Evolutionary conservation across 1,140 invertebrate genomes (phyloP), one percentile per base, ranked within the genome.

Genomic region (Achroia grisella): DNA sequence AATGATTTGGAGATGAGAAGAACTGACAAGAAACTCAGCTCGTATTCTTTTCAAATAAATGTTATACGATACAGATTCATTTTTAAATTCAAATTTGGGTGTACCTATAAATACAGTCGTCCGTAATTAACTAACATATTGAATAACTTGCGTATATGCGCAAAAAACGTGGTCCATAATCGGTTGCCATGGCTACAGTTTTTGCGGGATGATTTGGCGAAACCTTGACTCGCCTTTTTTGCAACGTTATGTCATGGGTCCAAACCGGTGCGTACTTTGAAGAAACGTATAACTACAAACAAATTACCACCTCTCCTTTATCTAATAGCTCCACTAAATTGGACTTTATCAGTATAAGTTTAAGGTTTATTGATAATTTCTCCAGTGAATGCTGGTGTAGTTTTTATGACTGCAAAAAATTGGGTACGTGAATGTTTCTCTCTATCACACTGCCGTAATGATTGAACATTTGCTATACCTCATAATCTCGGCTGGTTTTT

Each of bases 191-290:
- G 61, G 55, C 29, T 40, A 58, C 56, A n/a, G 34, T 46, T 42
- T 56, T 56, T 52, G 48, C 45, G 14, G 33, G 11, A 14, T 31
- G 12, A 34, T 31, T 41, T 45, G 33, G 34, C 23, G 17, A 39
- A 42, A 42, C 44, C 44, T 47, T 53, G 50, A 41, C 31, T 56
- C 39, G 40, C 52, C 63, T 23, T 23, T 66, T 67, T 63, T 67
- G 57, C 44, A 29, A 44, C 57, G 53, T 67, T 67, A 67, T 67
- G 61, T 67, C 64, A 67, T 53, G 44, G 35, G 36, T 23, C 17
- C 17, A 23, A 23, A 33, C 48, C 42, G 35, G 32, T 48, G 41
- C 44, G 33, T 53, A 41, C 36, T 48, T 36, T 45, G 12, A 30
- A 36, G 12, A 35, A 36, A 35, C 4, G 4, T 29, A 12, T 34